Evolutionary conservation across 2,888 invertebrate genomes (phyloP), one percentile per base, ranked within the genome.

Genomic region (Drosophila gaucha): DNA sequence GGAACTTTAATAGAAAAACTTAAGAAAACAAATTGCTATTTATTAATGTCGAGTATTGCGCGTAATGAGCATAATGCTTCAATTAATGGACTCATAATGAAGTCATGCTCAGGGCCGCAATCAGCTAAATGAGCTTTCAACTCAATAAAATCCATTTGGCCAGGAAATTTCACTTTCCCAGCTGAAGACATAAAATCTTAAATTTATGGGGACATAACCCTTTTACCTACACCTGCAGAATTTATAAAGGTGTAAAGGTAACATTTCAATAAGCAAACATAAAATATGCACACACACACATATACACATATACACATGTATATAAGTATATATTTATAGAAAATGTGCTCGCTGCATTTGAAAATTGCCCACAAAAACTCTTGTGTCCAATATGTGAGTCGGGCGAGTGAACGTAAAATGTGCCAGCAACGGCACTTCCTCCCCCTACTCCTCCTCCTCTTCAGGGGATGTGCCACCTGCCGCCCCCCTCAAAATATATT

Each of bases 211-310:
- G 70, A 33, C 73, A 75, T 73, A 75, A 83, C 83, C 69, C 66
- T 71, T 74, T 69, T 67, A 18, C 24, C 36, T 26, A 24, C 60
- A 43, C n/a, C 30, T 33, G 24, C 31, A 18, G 36, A 41, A 58
- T 54, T 58, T 39, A 44, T 30, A 67, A 66, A 47, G 30, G 18
- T 16, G 30, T 22, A 30, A 30, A 51, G 44, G 39, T 63, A 58
- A 72, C 63, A 74, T 80, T 75, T 86, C 83, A 84, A 84, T 86
- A 84, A 86, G 75, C 67, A 67, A 36, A 57, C 79, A 79, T 79
- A 75, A 78, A 44, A 26, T 41, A 10, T 26, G 16, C 22, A n/a
- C 41, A 41, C 41, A 24, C 39, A 41, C 10, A 14, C 41, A 14
- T 6, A 38, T n/a, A 18, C 28, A 6, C 6, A 3, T 30, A 9